Evolutionary conservation across 2,113 vertebrate species (phyloP).

Genomic region (Campylomormyrus tamandua): DNA sequence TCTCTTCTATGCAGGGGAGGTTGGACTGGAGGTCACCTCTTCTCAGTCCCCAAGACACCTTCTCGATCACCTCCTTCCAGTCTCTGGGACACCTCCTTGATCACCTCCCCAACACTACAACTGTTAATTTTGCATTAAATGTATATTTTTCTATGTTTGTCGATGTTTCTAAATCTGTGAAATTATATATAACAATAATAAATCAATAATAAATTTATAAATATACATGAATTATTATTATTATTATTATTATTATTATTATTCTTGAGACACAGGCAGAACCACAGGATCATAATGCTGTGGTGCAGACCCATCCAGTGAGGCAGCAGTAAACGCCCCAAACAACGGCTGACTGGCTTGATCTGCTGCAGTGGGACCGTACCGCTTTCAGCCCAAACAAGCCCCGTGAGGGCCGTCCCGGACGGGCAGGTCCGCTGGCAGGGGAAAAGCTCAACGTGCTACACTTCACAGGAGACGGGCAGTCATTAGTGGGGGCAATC

Average conservation of each 20-base stretch:
- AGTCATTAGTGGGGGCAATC: slow-evolving; percentile 3
- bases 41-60: background rate
- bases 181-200: too few species aligned
- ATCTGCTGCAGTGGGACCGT: background rate
- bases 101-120: background rate
- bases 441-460: slow-evolving; percentile 47
- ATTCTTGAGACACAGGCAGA: background rate
- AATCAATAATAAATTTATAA: too few species aligned
- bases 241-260: background rate
- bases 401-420: slow-evolving; percentile 36
- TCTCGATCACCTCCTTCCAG: background rate
- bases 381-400: slow-evolving; percentile 36
- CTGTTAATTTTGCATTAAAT: too few species aligned
- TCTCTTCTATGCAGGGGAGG: background rate
- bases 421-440: slow-evolving; percentile 23
- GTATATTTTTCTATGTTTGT: too few species aligned
- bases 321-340: background rate
- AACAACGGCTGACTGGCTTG: background rate
- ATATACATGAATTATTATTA: background rate
- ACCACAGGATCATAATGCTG: background rate
- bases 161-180: too few species aligned
- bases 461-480: slow-evolving; percentile 47
- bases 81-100: background rate
- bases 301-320: background rate
- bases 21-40: background rate